Base-by-base conservation (phyloP, 2,113 vertebrate genomes). In the Oceanites oceanicus region DNA sequence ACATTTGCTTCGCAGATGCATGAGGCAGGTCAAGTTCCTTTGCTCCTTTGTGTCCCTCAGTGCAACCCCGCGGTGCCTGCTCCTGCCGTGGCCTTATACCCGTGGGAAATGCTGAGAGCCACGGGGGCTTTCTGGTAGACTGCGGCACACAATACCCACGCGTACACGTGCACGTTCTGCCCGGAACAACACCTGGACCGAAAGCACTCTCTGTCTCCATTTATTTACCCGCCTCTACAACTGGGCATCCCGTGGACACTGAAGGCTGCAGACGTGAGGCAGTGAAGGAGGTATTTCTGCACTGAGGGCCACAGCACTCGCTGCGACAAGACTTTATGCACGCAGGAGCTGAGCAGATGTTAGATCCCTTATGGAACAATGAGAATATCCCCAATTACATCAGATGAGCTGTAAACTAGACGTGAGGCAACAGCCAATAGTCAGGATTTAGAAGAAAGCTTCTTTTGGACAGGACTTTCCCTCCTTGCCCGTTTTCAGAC, bases 11-110 rank as follows among this genome's bases (percentile, higher is more conserved):
- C 3, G 2, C 77, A 75, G 56, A 59, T 67, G 27, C 55, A 50
- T 67, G 56, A 85, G 70, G 17, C 34, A 82, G 77, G 62, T 95
- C 49, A 75, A 68, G 40, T 42, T 91, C 70, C 53, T 90, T 84
- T 0, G 0, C 21, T 88, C 52, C 47, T 45, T 23, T 0, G 0
- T 15, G 40, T 81, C 44, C 22, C 15, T 79, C 49, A 10, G 27
- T 0, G 8, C 6, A 7, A 47, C 71, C 30, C 42, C 1, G 0
- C 1, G 1, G 50, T 56, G 55, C 68, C 65, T 7, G 21, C 27
- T 86, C 45, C 71, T 90, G 66, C 74, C 4, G 0, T 3, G 0
- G 26, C 52, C 52, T 62, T 49, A 53, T 47, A 9, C 21, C 2
- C 3, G 20, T n/a, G 53, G 75, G 74, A 86, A 72, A 40, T 58